Evolutionary conservation across 2,113 vertebrate genomes (phyloP).

Genomic region (Pseudolaguvia tuberculata): DNA sequence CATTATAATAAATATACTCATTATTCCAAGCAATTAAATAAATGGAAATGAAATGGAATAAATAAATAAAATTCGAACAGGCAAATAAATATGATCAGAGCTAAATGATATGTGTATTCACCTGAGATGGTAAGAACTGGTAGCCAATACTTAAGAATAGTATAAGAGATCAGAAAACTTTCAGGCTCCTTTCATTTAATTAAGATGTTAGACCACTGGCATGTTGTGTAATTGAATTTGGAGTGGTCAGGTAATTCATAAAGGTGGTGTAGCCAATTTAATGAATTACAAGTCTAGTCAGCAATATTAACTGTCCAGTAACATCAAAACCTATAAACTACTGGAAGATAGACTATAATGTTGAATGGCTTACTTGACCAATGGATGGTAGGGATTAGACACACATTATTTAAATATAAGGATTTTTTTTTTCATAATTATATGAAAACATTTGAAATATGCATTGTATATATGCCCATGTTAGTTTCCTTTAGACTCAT

Average conservation of each 20-base stretch:
- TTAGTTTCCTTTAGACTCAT: no score
- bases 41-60: neutral
- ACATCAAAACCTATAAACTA: slow-evolving; percentile 4
- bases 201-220: slow-evolving; percentile 23
- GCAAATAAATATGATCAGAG: neutral
- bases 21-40: neutral
- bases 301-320: slow-evolving; percentile 21
- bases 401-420: no score
- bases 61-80: neutral
- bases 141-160: neutral
- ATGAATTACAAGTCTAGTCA: slow-evolving; percentile 38
- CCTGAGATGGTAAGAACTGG: neutral
- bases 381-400: neutral
- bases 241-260: slow-evolving; percentile 17
- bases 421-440: neutral
- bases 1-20: no score
- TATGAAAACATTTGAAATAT: neutral
- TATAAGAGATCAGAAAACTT: slow-evolving; percentile 17
- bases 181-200: slow-evolving; percentile 22
- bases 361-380: neutral
- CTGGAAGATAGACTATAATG: slow-evolving; percentile 7
- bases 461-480: no score
- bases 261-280: slow-evolving; percentile 12
- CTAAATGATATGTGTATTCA: slow-evolving; percentile 22
- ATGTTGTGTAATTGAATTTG: slow-evolving; percentile 38